Conservation (phyloP, 2,888 invertebrate species). For the Stenichneumon culpator region DNA sequence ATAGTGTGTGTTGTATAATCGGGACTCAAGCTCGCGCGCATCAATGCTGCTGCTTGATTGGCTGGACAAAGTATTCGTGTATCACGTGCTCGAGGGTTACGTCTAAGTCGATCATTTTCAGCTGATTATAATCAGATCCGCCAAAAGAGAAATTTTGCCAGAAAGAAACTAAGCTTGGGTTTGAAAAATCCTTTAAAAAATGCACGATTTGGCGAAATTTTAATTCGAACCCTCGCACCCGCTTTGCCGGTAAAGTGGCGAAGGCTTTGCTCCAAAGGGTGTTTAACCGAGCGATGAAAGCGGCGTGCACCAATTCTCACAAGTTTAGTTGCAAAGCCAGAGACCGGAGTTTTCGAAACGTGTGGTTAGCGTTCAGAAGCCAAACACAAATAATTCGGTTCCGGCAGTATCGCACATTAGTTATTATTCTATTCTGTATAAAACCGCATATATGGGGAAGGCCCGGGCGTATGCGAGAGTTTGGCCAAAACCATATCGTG, state of each 20-base stretch:
- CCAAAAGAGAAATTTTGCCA: background rate
- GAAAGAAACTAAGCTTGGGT: background rate
- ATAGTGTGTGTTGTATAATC: background rate
- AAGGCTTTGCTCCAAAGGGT: background rate
- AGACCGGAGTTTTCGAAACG: background rate
- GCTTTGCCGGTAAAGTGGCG: background rate
- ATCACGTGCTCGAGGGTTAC: background rate
- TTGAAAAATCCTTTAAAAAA: background rate
- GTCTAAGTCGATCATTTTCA: background rate
- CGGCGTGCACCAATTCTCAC: background rate
- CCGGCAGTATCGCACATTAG: slow-evolving; percentile 40
- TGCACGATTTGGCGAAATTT: background rate
- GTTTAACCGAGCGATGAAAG: background rate
- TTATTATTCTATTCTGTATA: slow-evolving; percentile 49
- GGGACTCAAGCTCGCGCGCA: background rate
- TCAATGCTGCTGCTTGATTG: background rate
- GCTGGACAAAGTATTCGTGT: background rate
- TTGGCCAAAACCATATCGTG: slow-evolving; percentile 7
- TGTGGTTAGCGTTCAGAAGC: slow-evolving; percentile 39
- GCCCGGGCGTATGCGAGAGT: slow-evolving; percentile 5
- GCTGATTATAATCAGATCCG: no score
- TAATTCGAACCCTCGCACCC: background rate
- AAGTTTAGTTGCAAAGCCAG: slow-evolving; percentile 4
- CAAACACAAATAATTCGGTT: slow-evolving; percentile 27
- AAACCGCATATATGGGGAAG: slow-evolving; percentile 33